Conservation (phyloP, 1,140 invertebrate genomes). For the Hirudo medicinalis region DNA sequence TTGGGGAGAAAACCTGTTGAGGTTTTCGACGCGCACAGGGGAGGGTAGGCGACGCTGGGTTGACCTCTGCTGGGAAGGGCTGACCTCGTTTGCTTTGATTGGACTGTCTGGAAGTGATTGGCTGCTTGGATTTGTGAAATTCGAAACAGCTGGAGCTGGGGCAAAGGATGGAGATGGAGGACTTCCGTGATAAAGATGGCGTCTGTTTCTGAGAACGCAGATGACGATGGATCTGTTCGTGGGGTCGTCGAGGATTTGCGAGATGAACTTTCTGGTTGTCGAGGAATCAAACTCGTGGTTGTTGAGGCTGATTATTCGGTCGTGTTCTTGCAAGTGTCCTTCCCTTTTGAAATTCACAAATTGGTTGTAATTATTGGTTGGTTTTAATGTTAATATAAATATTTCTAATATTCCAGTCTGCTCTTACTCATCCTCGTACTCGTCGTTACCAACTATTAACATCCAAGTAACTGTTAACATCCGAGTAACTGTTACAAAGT, state of each 20-base stretch:
- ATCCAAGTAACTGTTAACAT: too few relatives aligned
- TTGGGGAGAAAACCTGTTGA: too few relatives aligned
- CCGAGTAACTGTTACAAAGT: too few relatives aligned
- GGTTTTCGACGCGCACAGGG: too few relatives aligned
- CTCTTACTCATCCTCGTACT: too few relatives aligned
- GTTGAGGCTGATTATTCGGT: background rate
- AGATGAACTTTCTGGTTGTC: background rate
- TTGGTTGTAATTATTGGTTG: too few relatives aligned
- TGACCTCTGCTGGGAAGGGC: too few relatives aligned
- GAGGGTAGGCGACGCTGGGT: too few relatives aligned
- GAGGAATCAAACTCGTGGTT: background rate
- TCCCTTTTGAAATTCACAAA: background rate
- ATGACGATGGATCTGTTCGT: background rate
- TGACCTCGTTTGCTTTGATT: too few relatives aligned
- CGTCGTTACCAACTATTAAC: too few relatives aligned
- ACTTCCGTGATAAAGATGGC: background rate
- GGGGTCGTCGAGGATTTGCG: background rate
- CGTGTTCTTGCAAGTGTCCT: background rate
- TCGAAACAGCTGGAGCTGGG: background rate
- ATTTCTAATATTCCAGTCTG: too few relatives aligned
- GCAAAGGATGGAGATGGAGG: background rate
- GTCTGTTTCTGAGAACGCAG: background rate
- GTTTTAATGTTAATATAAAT: too few relatives aligned
- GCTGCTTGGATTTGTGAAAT: background rate
- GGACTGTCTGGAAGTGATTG: background rate